These are phyloP conservation scores for Latrodectus hesperus DNA, from an alignment of 2,888 invertebrate species.

Conservation along the genomic window DNA sequence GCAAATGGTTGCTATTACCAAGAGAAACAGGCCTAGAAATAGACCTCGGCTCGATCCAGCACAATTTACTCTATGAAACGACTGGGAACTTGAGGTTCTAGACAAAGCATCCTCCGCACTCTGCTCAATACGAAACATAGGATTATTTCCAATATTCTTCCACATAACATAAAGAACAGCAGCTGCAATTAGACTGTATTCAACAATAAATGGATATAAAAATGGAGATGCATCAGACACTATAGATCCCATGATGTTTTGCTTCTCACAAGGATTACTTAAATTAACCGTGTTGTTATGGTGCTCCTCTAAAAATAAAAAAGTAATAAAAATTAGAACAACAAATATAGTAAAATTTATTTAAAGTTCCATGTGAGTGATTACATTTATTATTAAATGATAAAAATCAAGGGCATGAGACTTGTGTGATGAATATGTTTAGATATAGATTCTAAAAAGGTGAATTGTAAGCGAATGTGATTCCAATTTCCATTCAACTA, in stretches of 20 bases:
- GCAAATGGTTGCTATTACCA: slow-evolving; percentile 92
- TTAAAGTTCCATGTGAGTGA: no score
- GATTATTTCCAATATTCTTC: slow-evolving; percentile 77
- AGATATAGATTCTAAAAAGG: no score
- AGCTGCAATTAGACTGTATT: slow-evolving; percentile 95
- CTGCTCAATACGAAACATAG: slow-evolving; percentile 62
- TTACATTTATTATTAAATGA: no score
- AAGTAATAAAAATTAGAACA: background rate
- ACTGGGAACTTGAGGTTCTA: slow-evolving; percentile 61
- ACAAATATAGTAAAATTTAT: no score
- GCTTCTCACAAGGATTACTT: slow-evolving; percentile 71
- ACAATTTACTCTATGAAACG: slow-evolving; percentile 80
- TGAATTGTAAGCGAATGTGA: no score
- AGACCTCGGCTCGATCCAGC: slow-evolving; percentile 85
- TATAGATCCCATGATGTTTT: slow-evolving; percentile 85
- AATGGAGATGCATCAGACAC: slow-evolving; percentile 95
- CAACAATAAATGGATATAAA: slow-evolving; percentile 95
- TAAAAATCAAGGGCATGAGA: no score
- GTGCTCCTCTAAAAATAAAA: slow-evolving; percentile 42
- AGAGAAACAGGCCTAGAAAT: slow-evolving; percentile 62
- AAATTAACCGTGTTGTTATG: slow-evolving; percentile 59
- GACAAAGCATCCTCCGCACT: slow-evolving; percentile 66
- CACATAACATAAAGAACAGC: slow-evolving; percentile 97
- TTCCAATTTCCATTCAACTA: no score
- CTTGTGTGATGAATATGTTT: no score